phyloP scores from a whole-genome alignment of 2,797 vertebrate genomes.

The Darevskia nairensis region DNA sequence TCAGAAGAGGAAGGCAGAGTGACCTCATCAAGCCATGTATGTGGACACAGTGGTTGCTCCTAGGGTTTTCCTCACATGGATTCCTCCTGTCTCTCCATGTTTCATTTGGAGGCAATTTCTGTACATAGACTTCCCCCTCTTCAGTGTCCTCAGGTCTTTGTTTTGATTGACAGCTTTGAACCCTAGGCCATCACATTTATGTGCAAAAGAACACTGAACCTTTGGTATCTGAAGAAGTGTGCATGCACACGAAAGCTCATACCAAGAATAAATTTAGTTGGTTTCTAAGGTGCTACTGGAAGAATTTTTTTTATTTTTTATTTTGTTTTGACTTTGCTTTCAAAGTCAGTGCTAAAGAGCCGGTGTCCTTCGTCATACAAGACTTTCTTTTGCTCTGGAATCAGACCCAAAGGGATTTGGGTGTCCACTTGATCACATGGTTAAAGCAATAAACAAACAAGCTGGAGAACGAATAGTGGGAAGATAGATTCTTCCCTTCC shows the following conservation, averaged over 20 bases:
- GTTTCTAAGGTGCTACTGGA: too few species aligned
- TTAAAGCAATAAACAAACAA: neutral
- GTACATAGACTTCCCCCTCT: neutral
- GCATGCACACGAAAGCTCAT: too few species aligned
- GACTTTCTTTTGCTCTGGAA: neutral
- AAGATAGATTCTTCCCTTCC: neutral
- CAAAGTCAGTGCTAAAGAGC: neutral
- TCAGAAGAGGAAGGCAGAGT: neutral
- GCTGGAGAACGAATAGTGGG: neutral
- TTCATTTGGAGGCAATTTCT: neutral
- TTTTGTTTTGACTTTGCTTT: too few species aligned
- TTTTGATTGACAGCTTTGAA: neutral
- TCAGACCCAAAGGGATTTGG: neutral
- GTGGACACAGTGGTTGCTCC: neutral
- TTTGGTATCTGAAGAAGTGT: too few species aligned
- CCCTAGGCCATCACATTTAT: neutral
- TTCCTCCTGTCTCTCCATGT: neutral
- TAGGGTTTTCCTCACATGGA: neutral
- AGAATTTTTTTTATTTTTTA: too few species aligned
- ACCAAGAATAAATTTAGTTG: too few species aligned
- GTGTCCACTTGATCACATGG: neutral
- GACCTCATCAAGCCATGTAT: neutral
- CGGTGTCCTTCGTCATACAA: neutral
- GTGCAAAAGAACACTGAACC: too few species aligned
- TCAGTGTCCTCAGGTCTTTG: neutral